A percentile compares a stretch with the other conserved stretches of the same genome.
These are phyloP conservation scores for Sturnus vulgaris DNA, from an alignment of 2,113 vertebrate genomes.

Conservation along the genomic window DNA sequence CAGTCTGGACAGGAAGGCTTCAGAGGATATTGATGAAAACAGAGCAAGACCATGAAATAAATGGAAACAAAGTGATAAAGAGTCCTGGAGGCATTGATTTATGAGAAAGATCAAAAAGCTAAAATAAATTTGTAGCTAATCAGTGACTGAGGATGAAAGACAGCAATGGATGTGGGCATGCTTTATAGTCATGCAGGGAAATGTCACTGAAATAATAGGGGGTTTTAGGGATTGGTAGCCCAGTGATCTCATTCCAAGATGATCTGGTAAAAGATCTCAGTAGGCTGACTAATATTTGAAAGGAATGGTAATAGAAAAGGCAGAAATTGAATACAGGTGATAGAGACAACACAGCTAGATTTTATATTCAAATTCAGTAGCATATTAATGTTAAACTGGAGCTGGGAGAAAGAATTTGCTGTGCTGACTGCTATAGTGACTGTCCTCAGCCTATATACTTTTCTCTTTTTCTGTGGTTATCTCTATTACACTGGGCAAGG, in stretches of 20 bases:
- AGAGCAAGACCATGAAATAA: not conserved
- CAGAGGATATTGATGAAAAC: not conserved
- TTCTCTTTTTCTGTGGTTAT: not conserved
- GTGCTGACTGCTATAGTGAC: not conserved
- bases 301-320: not conserved
- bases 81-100: not conserved
- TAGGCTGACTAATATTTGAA: not conserved
- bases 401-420: not conserved
- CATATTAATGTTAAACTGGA: not conserved
- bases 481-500: not conserved
- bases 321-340: not conserved
- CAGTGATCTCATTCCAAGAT: not conserved
- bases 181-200: not conserved
- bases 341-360: not conserved
- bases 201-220: not conserved
- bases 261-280: not conserved
- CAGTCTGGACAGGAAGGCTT: not conserved
- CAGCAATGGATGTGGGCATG: not conserved
- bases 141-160: not conserved
- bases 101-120: not conserved
- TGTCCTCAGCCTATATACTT: not conserved
- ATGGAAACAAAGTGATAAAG: not conserved
- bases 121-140: not conserved
- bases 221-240: not conserved
- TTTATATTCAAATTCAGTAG: not conserved